Evolutionary conservation across 2,888 invertebrate species (phyloP).

Genomic region (Rhingia rostrata): DNA sequence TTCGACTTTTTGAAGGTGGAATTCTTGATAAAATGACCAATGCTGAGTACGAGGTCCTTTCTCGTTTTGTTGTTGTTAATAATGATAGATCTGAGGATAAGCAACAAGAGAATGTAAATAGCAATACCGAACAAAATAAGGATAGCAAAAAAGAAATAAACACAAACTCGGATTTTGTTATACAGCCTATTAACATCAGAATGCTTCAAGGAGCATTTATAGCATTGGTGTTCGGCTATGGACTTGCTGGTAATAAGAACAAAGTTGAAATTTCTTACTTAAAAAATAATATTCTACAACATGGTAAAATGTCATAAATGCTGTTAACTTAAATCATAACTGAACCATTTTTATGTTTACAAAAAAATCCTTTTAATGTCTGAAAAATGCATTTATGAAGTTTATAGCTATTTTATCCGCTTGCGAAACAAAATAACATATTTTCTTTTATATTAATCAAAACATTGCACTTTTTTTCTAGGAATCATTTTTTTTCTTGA

Average conservation of each 20-base stretch:
- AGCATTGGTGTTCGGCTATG: constrained; percentile 86
- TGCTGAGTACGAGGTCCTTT: constrained; percentile 89
- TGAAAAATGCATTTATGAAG: no score
- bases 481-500: constrained; percentile 50
- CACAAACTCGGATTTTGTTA: constrained; percentile 77
- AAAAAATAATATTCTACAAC: no score
- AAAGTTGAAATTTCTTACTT: no score
- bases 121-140: constrained; percentile 37
- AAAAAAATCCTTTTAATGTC: no score
- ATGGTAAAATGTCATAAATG: no score
- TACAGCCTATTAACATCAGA: constrained; percentile 87
- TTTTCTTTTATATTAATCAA: background rate
- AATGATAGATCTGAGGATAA: constrained; percentile 42
- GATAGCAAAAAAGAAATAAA: constrained; percentile 48
- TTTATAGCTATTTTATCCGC: no score
- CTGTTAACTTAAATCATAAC: no score
- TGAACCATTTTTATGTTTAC: no score
- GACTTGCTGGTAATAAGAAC: constrained; percentile 84
- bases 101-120: constrained; percentile 24
- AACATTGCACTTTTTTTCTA: background rate
- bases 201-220: constrained; percentile 90
- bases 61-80: constrained; percentile 84
- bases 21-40: constrained; percentile 90
- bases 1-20: constrained; percentile 90
- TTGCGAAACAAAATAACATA: no score